phyloP scores from a whole-genome alignment of 1,140 invertebrate species.

The Wiebesia pumilae region DNA sequence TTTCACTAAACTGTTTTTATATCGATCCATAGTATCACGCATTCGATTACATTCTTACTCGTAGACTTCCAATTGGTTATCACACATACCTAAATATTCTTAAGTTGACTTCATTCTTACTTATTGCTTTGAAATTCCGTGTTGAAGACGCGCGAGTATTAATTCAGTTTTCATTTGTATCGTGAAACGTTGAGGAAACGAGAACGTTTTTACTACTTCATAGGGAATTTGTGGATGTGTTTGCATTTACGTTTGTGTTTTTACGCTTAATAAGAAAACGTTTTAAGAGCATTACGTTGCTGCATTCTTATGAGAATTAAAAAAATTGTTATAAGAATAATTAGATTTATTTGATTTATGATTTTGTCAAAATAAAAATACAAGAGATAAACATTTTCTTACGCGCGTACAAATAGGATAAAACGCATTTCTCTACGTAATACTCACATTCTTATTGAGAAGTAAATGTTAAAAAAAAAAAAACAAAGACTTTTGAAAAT shows the following conservation, averaged over 20 bases:
- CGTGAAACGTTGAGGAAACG: constrained; percentile 24
- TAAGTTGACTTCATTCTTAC: constrained; percentile 58
- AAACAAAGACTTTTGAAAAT: not conserved
- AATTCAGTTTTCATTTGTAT: constrained; percentile 21
- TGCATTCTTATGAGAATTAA: constrained; percentile 47
- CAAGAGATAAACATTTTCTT: constrained; percentile 36
- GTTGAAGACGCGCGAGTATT: constrained; percentile 66
- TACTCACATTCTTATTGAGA: constrained; percentile 9
- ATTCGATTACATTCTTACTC: constrained; percentile 49
- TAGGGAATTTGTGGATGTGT: constrained; percentile 32
- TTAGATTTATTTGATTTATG: constrained; percentile 8
- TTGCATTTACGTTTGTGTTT: not conserved
- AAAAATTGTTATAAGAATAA: constrained; percentile 51
- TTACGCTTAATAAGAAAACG: constrained; percentile 36
- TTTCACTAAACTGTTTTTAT: not conserved
- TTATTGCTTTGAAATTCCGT: constrained; percentile 75
- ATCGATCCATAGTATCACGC: constrained; percentile 51
- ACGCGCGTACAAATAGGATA: not conserved
- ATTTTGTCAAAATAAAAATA: not conserved
- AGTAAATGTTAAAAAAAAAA: not conserved
- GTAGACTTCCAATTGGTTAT: not conserved
- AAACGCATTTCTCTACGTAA: not conserved
- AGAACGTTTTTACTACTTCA: constrained; percentile 21
- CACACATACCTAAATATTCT: constrained; percentile 47
- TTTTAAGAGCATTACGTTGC: constrained; percentile 1